Evolutionary conservation across 2,113 vertebrate genomes (phyloP).

Genomic region (Centrocercus urophasianus): DNA sequence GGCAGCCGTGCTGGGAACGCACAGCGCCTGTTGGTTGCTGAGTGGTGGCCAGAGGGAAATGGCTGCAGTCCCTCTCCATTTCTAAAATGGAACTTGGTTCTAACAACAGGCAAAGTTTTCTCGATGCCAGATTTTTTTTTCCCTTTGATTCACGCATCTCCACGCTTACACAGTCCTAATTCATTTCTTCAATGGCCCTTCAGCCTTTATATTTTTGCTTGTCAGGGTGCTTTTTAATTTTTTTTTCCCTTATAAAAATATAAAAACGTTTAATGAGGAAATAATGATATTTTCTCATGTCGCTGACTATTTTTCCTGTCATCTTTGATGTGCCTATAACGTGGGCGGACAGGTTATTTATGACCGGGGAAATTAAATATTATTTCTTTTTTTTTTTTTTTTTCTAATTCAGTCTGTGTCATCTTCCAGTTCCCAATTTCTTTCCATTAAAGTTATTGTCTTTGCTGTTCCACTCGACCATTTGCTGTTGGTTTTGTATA

Average conservation of each 20-base stretch:
- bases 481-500: conserved; percentile 74
- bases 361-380: conserved; percentile 83
- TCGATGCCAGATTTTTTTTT: background rate
- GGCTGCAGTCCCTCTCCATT: background rate
- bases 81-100: background rate
- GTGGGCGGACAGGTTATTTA: conserved; percentile 81
- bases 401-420: conserved; percentile 75
- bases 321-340: conserved; percentile 78
- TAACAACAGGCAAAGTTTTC: background rate
- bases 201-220: conserved; percentile 48
- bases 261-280: conserved; percentile 78
- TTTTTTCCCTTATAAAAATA: conserved; percentile 33
- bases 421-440: conserved; percentile 76
- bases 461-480: conserved; percentile 76
- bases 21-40: fast-evolving
- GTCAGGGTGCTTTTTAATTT: conserved; percentile 40
- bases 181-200: conserved; percentile 41
- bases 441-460: conserved; percentile 81
- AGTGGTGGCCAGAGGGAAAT: background rate
- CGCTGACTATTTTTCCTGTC: conserved; percentile 77
- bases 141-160: background rate
- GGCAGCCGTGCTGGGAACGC: background rate
- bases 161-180: conserved; percentile 30
- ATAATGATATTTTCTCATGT: conserved; percentile 78
- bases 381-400: conserved; percentile 72